A percentile compares a stretch with the other conserved stretches of the same genome.
Conservation (phyloP, 2,113 vertebrate species). For the Sapajus apella region DNA sequence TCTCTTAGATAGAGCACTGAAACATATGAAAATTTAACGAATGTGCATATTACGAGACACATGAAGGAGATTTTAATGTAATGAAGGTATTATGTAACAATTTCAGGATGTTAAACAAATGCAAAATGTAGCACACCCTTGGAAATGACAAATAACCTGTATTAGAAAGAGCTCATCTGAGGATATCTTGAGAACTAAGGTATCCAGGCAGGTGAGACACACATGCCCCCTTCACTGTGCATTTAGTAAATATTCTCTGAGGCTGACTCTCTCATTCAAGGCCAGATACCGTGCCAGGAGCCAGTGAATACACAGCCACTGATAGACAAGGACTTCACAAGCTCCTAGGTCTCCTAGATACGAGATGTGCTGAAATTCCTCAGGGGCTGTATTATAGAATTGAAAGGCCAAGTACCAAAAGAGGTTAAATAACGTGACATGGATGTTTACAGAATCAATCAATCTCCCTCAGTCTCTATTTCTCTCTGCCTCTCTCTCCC, state of each 20-base stretch:
- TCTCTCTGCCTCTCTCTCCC: not conserved
- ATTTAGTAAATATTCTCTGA: not conserved
- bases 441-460: not conserved
- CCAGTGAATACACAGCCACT: not conserved
- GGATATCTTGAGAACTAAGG: not conserved
- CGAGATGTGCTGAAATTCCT: rapidly evolving
- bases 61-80: not conserved
- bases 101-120: not conserved
- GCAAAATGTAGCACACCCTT: not conserved
- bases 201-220: not conserved
- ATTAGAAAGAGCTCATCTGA: not conserved
- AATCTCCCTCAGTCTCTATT: rapidly evolving
- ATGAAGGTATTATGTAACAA: not conserved
- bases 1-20: not conserved
- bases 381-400: not conserved
- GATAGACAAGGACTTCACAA: not conserved
- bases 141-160: not conserved
- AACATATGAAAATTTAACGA: not conserved
- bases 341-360: not conserved
- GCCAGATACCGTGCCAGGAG: not conserved
- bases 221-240: not conserved
- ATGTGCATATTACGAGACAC: not conserved
- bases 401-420: not conserved
- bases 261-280: not conserved
- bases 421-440: not conserved